phyloP scores from a whole-genome alignment of 2,113 vertebrate genomes.

The Axis porcinus region DNA sequence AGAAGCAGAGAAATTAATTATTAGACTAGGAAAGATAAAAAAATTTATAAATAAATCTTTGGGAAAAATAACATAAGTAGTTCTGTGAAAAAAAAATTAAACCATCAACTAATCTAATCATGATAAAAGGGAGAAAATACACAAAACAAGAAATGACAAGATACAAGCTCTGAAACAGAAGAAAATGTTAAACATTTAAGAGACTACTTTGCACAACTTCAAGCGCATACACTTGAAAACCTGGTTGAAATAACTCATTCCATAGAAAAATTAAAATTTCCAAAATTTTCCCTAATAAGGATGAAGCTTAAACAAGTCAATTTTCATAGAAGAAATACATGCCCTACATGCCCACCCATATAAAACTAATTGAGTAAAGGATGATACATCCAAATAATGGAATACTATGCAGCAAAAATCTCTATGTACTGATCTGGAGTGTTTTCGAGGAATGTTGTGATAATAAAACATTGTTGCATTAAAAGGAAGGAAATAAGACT shows the following conservation, averaged over 20 bases:
- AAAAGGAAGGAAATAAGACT: neutral
- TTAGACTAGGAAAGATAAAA: neutral
- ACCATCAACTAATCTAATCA: neutral
- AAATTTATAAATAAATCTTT: neutral
- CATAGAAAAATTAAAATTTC: neutral
- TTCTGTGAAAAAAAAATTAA: neutral
- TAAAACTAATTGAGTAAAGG: neutral
- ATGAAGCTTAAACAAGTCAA: neutral
- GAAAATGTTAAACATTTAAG: neutral
- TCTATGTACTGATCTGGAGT: neutral
- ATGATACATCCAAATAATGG: neutral
- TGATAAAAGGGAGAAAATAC: neutral
- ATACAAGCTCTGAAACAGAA: neutral
- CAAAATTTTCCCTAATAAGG: neutral
- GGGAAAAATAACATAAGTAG: neutral
- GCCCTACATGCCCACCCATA: neutral
- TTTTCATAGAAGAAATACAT: neutral
- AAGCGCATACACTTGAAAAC: neutral
- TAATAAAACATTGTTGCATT: neutral
- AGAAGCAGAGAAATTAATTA: neutral
- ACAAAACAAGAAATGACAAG: neutral
- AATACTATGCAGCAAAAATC: neutral
- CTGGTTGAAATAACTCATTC: neutral
- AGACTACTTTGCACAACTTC: neutral
- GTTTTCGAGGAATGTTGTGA: neutral